Evolutionary conservation across 2,113 vertebrate genomes (phyloP), one percentile per base, ranked within the genome.

Genomic region (Maccullochella peelii): DNA sequence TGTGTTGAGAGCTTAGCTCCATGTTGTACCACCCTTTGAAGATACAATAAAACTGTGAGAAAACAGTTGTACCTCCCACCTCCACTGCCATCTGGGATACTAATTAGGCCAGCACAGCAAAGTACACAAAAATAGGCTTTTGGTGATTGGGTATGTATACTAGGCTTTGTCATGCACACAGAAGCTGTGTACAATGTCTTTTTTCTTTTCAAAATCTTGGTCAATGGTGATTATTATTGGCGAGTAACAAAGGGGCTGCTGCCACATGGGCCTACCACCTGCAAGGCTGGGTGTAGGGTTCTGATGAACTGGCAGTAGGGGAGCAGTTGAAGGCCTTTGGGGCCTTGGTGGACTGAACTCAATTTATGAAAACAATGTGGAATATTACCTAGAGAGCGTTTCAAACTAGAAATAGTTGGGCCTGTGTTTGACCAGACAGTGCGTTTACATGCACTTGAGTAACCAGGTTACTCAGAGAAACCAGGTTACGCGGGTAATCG

Each of bases 31-130:
- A 36, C 62, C 68, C 77, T 94, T 94, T 94, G 92, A 94, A 93
- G 93, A 87, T 65, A 89, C 80, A 87, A 86, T 94, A 93, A 95
- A 95, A 86, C 47, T 27, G 78, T 82, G 81, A 83, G 83, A 90
- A 86, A 90, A 88, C 89, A 86, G 86, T 89, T 59, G 90, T 75
- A 74, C 86, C 76, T 72, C 89, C 82, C 82, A 72, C 73, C 71
- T 62, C 57, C 27, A 40, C 59, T 58, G 44, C 73, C 82, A 86
- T 91, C 91, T 94, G 89, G 86, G 65, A 78, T 86, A 76, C 77
- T 92, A 93, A 93, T 95, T 93, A 91, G 88, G 72, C 59, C 77
- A 80, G 71, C 81, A 88, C 76, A 89, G 90, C 84, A 93, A 88
- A 92, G 80, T 54, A 75, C 68, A 73, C 61, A 69, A 50, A 83